Percentiles rank a stretch among this genome's conserved stretches.
These are phyloP conservation scores for Dipodomys merriami DNA, from an alignment of 2,113 vertebrate genomes.

Conservation along the genomic window DNA sequence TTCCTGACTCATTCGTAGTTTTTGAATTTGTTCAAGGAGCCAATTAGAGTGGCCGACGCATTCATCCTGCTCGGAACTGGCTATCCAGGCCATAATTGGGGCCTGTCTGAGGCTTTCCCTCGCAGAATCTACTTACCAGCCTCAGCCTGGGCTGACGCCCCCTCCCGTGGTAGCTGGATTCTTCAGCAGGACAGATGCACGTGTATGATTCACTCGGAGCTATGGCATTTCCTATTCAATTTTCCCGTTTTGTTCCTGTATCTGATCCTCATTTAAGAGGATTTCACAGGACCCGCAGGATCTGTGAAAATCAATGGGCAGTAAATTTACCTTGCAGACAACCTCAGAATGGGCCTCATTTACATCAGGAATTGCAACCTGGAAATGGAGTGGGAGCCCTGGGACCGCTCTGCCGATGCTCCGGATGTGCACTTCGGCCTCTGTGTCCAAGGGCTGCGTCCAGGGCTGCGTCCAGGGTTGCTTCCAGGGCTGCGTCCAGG, in stretches of 20 bases:
- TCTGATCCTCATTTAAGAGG: constrained; percentile 76
- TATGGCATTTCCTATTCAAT: constrained; percentile 57
- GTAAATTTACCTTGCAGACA: constrained; percentile 72
- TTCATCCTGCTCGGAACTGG: constrained; percentile 39
- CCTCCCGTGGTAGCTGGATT: constrained; percentile 36
- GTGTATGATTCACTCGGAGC: constrained; percentile 17
- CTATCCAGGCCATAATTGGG: constrained; percentile 51
- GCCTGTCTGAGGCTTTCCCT: constrained; percentile 53
- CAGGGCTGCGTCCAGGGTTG: no score
- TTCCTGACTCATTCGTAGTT: constrained; percentile 67
- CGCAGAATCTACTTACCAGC: constrained; percentile 70
- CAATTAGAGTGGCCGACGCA: constrained; percentile 47
- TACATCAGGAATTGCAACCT: constrained; percentile 53
- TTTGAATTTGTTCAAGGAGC: constrained; percentile 63
- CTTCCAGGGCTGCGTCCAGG: no score
- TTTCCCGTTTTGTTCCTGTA: constrained; percentile 76
- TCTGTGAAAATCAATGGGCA: constrained; percentile 76
- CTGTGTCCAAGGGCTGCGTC: no score
- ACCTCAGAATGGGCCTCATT: constrained; percentile 55
- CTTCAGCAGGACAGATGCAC: constrained; percentile 24
- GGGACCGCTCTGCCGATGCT: neutral
- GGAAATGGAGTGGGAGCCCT: neutral
- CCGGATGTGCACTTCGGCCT: neutral
- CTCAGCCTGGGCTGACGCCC: neutral
- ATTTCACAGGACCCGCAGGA: constrained; percentile 66